A percentile compares a stretch with the other conserved stretches of the same genome.
These are phyloP conservation scores for Cecropterus lyciades DNA, from an alignment of 1,140 invertebrate species.

Conservation along the genomic window DNA sequence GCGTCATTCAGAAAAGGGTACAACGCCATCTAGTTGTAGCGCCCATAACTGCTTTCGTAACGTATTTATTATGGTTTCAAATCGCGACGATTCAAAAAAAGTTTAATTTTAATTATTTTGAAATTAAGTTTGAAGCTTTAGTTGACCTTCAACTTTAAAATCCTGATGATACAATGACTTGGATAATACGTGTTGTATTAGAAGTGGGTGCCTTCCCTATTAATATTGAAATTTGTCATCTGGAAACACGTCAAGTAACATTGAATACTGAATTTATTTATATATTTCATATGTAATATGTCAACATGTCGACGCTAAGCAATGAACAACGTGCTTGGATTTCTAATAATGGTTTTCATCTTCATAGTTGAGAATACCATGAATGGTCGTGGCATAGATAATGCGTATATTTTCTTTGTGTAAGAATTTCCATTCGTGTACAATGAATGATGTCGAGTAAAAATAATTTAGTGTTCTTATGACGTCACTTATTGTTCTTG, in stretches of 20 bases:
- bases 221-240: neutral
- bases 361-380: neutral
- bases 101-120: no score
- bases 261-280: no score
- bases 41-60: no score
- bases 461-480: no score
- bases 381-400: neutral
- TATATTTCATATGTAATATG: neutral
- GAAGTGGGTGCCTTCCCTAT: neutral
- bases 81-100: no score
- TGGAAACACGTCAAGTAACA: neutral
- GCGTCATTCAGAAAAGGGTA: no score
- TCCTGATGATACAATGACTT: no score
- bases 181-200: neutral
- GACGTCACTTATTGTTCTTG: no score
- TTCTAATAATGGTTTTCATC: conserved; percentile 2
- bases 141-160: no score
- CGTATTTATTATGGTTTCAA: no score
- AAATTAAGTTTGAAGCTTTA: no score
- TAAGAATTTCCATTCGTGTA: neutral
- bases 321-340: neutral
- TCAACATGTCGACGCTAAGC: neutral
- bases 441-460: neutral
- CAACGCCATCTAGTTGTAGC: no score
- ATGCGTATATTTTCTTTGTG: neutral